Percentiles rank a stretch among this genome's conserved stretches.
phyloP scores from a whole-genome alignment of 2,888 invertebrate species.

The Cantharis lateralis region DNA sequence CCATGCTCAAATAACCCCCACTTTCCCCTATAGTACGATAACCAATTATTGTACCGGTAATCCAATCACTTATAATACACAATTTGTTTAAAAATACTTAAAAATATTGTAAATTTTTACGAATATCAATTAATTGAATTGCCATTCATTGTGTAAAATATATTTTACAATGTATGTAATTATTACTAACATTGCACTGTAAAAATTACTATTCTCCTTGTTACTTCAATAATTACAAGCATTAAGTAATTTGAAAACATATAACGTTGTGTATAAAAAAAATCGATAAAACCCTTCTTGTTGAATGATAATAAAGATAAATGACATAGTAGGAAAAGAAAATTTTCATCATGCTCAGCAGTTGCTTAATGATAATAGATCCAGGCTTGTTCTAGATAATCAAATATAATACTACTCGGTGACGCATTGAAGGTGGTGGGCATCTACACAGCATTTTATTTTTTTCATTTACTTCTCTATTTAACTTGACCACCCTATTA shows the following conservation, averaged over 20 bases:
- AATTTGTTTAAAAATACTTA: not conserved
- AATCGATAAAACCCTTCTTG: no score
- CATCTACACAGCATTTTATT: not conserved
- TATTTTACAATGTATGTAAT: not conserved
- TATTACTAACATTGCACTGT: no score
- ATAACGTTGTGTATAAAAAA: not conserved
- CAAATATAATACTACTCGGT: no score
- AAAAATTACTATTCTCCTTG: not conserved
- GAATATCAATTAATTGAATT: not conserved
- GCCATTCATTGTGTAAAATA: not conserved
- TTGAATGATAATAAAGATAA: no score
- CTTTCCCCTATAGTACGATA: not conserved
- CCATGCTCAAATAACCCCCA: not conserved
- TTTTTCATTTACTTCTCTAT: not conserved
- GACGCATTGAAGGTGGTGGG: no score
- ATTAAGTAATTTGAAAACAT: not conserved
- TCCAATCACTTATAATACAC: not conserved
- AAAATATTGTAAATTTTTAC: not conserved
- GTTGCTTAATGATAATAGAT: no score
- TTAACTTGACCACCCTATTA: not conserved
- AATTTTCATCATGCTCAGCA: no score
- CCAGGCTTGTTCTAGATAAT: no score
- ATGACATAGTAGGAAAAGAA: no score
- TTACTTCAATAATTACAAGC: not conserved
- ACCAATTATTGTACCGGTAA: not conserved